Percentiles rank a stretch among this genome's conserved stretches.
Conservation (phyloP, 2,797 vertebrate genomes). For the Gallinago solitaria region DNA sequence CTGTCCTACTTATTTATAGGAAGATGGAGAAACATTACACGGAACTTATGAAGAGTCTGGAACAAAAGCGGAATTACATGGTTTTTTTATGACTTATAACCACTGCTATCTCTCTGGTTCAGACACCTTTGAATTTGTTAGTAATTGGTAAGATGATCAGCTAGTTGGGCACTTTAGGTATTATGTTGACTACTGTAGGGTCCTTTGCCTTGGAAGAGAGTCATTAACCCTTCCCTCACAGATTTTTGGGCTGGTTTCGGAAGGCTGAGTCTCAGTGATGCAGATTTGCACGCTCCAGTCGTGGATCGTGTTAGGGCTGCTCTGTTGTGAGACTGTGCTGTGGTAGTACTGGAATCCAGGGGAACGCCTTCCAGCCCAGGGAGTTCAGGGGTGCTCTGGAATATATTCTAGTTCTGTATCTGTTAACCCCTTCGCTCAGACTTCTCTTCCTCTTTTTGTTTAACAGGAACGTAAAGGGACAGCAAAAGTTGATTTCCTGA, state of each 20-base stretch:
- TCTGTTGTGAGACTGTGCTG: neutral
- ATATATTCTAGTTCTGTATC: fast-evolving
- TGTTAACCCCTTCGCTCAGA: neutral
- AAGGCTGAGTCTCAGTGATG: neutral
- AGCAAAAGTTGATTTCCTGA: conserved; percentile 93
- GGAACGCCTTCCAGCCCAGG: fast-evolving
- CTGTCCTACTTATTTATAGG: fast-evolving
- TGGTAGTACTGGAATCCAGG: fast-evolving
- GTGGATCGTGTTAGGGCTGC: fast-evolving
- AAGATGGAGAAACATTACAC: fast-evolving
- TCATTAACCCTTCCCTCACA: fast-evolving
- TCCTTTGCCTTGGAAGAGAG: neutral
- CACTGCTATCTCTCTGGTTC: fast-evolving
- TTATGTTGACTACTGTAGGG: fast-evolving
- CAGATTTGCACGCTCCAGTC: fast-evolving
- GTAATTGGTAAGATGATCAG: fast-evolving
- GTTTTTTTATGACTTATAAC: fast-evolving
- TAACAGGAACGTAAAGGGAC: conserved; percentile 94
- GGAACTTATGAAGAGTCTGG: neutral
- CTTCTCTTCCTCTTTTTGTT: neutral
- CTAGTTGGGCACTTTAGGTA: neutral
- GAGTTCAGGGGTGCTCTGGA: too few relatives aligned
- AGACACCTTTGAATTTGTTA: neutral
- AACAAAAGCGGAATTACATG: neutral
- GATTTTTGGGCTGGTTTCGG: fast-evolving